Percentiles rank a stretch among this genome's conserved stretches.
Conservation (phyloP, 2,888 invertebrate genomes). For the Vannuccia rotundouncinata region DNA sequence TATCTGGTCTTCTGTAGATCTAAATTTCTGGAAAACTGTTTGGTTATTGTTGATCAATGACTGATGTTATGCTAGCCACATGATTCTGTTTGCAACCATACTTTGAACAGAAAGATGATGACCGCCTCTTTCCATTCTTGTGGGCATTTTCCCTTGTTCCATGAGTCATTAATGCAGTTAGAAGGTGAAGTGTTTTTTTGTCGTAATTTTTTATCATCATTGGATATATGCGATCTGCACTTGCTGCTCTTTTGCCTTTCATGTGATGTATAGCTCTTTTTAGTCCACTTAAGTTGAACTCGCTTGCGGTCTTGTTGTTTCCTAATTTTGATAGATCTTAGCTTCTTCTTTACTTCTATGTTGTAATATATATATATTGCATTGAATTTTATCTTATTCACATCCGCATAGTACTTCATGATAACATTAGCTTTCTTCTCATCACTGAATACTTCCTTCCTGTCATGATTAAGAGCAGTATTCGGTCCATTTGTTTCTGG, state of each 20-base stretch:
- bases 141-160: neutral
- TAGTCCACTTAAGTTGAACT: neutral
- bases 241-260: neutral
- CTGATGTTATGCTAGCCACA: neutral
- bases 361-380: neutral
- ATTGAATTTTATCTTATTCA: neutral
- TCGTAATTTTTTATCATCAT: neutral
- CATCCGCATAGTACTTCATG: neutral
- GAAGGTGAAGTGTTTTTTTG: neutral
- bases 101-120: neutral
- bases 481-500: neutral
- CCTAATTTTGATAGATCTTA: no score
- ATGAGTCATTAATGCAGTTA: neutral
- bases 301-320: no score
- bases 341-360: neutral
- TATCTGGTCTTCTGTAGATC: neutral
- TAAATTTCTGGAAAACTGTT: neutral
- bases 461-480: neutral
- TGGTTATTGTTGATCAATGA: neutral
- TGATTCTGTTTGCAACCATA: neutral
- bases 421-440: neutral
- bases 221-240: neutral
- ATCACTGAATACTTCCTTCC: neutral
- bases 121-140: neutral
- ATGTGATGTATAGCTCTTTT: neutral